Percentiles rank a stretch among this genome's conserved stretches.
Evolutionary conservation across 2,797 vertebrate species (phyloP).

Genomic region (Dermochelys coriacea): DNA sequence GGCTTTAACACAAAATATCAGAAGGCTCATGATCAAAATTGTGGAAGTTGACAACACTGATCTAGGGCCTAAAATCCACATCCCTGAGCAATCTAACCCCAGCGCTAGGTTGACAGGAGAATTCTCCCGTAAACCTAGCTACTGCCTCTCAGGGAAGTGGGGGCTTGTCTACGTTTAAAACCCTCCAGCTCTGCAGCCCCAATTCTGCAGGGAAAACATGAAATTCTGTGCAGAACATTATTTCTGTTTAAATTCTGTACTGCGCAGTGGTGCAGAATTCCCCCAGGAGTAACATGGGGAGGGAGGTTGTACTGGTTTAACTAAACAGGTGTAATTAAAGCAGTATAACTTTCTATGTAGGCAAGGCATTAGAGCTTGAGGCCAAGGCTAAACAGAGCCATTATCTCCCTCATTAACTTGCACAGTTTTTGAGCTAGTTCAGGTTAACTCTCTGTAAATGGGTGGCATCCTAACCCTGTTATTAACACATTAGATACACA

Average conservation of each 20-base stretch:
- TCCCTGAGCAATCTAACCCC: not conserved
- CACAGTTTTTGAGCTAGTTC: not conserved
- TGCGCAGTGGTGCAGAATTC: too few relatives aligned
- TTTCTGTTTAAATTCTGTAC: too few relatives aligned
- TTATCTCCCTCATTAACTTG: not conserved
- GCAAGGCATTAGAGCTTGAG: not conserved
- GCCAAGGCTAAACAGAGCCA: not conserved
- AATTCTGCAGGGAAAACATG: too few relatives aligned
- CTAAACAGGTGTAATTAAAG: not conserved
- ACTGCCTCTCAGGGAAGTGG: not conserved
- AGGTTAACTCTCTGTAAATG: not conserved
- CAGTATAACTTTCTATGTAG: not conserved
- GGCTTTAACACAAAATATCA: not conserved
- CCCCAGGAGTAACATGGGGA: too few relatives aligned
- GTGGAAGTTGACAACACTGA: not conserved
- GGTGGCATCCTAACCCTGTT: not conserved
- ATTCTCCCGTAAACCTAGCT: not conserved
- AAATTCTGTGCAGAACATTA: too few relatives aligned
- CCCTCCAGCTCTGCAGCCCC: too few relatives aligned
- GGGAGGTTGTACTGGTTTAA: not conserved
- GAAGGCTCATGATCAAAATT: not conserved
- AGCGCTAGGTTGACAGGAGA: not conserved
- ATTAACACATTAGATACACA: accelerated
- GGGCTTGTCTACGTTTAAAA: too few relatives aligned
- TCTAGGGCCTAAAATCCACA: not conserved